Evolutionary conservation across 2,797 vertebrate genomes (phyloP).

Genomic region (Lacerta agilis): DNA sequence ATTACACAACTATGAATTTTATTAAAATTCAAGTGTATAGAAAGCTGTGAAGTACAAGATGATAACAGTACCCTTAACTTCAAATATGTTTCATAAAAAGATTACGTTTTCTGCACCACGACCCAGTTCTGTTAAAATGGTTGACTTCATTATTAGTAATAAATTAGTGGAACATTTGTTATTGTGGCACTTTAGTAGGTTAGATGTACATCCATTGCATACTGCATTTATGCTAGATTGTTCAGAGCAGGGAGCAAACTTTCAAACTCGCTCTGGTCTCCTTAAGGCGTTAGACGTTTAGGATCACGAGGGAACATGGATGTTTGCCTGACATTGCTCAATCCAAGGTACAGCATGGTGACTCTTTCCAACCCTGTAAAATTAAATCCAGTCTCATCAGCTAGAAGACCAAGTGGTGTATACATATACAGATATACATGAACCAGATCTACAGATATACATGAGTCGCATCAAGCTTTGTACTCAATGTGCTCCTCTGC

Average conservation of each 20-base stretch:
- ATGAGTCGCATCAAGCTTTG: not conserved
- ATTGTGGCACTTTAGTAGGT: slow-evolving; percentile 76
- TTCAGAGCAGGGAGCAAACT: slow-evolving; percentile 50
- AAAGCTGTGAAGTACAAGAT: slow-evolving; percentile 66
- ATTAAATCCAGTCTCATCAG: slow-evolving; percentile 22
- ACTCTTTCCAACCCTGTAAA: slow-evolving; percentile 94
- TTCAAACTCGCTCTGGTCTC: not conserved
- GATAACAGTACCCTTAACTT: slow-evolving; percentile 55
- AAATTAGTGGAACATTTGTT: slow-evolving; percentile 60
- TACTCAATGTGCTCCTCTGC: not conserved
- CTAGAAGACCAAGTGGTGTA: not conserved
- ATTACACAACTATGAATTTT: slow-evolving; percentile 56
- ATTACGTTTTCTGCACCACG: slow-evolving; percentile 59
- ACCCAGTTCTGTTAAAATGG: slow-evolving; percentile 64
- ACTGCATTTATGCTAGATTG: slow-evolving; percentile 40
- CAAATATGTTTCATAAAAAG: slow-evolving; percentile 67
- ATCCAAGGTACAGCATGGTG: slow-evolving; percentile 95
- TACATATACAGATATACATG: not conserved
- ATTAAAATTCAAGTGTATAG: slow-evolving; percentile 68
- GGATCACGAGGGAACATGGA: slow-evolving; percentile 99
- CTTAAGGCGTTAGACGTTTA: slow-evolving; percentile 93
- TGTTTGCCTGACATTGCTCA: slow-evolving; percentile 96
- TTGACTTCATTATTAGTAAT: slow-evolving; percentile 62
- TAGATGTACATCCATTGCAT: slow-evolving; percentile 62
- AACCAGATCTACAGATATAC: not conserved